These are phyloP conservation scores for Thymelicus sylvestris DNA, from an alignment of 2,888 invertebrate species.

Conservation along the genomic window DNA sequence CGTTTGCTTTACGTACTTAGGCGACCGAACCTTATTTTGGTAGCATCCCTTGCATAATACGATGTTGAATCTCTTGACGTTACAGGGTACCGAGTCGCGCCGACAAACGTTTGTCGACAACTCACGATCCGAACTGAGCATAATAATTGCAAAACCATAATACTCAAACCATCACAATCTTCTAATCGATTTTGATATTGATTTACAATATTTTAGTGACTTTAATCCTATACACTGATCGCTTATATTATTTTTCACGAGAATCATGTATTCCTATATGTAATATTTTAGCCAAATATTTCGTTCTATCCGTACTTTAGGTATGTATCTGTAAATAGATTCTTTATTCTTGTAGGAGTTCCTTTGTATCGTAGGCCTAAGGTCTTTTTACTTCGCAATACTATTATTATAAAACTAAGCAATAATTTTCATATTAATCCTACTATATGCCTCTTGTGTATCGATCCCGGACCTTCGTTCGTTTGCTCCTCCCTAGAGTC, in stretches of 20 bases:
- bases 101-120: conserved; percentile 56
- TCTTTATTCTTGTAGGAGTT: conserved; percentile 79
- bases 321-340: conserved; percentile 76
- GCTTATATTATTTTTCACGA: conserved; percentile 64
- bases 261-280: conserved; percentile 74
- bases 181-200: conserved; percentile 61
- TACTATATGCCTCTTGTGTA: conserved; percentile 32
- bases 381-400: conserved; percentile 80
- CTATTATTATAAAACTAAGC: conserved; percentile 63
- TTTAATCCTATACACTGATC: conserved; percentile 58
- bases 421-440: conserved; percentile 75
- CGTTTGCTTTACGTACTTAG: conserved; percentile 59
- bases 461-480: conserved; percentile 17
- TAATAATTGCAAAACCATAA: conserved; percentile 69
- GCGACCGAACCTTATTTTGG: conserved; percentile 52
- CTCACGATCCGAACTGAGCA: conserved; percentile 60
- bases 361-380: conserved; percentile 77
- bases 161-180: conserved; percentile 78
- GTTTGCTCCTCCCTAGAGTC: background rate
- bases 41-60: conserved; percentile 38
- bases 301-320: conserved; percentile 72
- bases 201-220: conserved; percentile 56
- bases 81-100: conserved; percentile 78
- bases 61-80: conserved; percentile 67
- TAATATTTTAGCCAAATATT: conserved; percentile 83